Percentiles rank a stretch among this genome's conserved stretches.
Conservation (phyloP, 2,888 invertebrate genomes). For the Mimas tiliae region DNA sequence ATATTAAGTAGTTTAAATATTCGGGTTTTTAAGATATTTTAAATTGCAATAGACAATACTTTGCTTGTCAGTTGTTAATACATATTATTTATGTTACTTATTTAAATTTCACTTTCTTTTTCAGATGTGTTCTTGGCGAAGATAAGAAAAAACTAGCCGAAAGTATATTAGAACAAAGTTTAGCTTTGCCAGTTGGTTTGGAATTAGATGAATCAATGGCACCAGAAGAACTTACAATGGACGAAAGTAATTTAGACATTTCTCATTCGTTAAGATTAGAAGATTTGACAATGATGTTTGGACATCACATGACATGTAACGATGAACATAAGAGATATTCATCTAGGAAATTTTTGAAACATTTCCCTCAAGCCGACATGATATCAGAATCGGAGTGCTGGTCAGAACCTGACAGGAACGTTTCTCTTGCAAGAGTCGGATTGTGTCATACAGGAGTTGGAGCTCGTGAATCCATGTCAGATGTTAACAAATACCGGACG, state of each 20-base stretch:
- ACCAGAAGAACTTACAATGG: constrained; percentile 74
- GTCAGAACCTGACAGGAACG: constrained; percentile 94
- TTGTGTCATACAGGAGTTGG: constrained; percentile 66
- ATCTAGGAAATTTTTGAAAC: constrained; percentile 50
- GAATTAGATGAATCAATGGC: constrained; percentile 78
- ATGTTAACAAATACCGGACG: constrained; percentile 65
- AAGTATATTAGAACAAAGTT: constrained; percentile 78
- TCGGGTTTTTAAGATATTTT: too few species aligned
- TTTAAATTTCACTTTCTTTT: constrained; percentile 27
- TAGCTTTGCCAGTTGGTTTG: constrained; percentile 77
- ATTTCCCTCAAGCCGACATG: constrained; percentile 65
- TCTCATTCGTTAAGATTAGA: constrained; percentile 75
- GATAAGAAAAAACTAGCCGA: constrained; percentile 79
- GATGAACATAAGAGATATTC: constrained; percentile 58
- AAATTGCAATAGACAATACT: too few species aligned
- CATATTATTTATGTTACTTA: background rate
- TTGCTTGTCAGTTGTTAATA: too few species aligned
- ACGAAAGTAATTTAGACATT: constrained; percentile 74
- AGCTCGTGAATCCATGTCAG: constrained; percentile 58
- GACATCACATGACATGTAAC: constrained; percentile 69
- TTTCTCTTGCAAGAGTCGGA: constrained; percentile 92
- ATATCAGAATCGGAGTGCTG: constrained; percentile 92
- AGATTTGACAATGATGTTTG: constrained; percentile 78
- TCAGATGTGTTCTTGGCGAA: constrained; percentile 78
- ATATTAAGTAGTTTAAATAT: too few species aligned